Evolutionary conservation across 2,888 invertebrate species (phyloP).

Genomic region (Capitulum mitella): DNA sequence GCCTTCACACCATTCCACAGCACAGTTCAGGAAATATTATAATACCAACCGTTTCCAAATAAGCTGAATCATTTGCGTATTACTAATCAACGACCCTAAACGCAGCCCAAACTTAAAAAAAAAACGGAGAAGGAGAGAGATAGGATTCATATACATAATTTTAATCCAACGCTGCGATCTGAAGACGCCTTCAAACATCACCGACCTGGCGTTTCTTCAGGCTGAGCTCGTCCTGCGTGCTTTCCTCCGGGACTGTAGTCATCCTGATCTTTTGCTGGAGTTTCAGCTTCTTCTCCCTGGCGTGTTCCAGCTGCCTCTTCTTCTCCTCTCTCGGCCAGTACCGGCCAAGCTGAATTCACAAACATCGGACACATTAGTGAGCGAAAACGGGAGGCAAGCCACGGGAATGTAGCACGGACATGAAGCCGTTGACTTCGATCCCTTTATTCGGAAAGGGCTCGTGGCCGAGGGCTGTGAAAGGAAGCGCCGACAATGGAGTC

Average conservation of each 20-base stretch:
- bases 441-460: not conserved
- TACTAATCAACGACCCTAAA: too few species aligned
- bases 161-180: not conserved
- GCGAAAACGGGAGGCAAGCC: not conserved
- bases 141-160: not conserved
- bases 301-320: constrained; percentile 62
- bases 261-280: not conserved
- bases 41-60: too few species aligned
- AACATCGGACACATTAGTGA: not conserved
- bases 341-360: constrained; percentile 51
- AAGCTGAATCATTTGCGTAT: too few species aligned
- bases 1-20: too few species aligned
- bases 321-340: constrained; percentile 71
- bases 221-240: not conserved
- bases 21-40: too few species aligned
- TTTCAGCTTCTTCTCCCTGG: constrained; percentile 47
- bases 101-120: not conserved
- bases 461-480: too few species aligned
- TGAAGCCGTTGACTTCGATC: not conserved
- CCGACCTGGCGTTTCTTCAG: not conserved
- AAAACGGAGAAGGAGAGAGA: not conserved
- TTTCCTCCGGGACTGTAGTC: not conserved
- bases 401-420: not conserved
- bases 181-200: not conserved
- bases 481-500: too few species aligned